Evolutionary conservation across 2,113 vertebrate species (phyloP).

Genomic region (Trochalopteron elliotii): DNA sequence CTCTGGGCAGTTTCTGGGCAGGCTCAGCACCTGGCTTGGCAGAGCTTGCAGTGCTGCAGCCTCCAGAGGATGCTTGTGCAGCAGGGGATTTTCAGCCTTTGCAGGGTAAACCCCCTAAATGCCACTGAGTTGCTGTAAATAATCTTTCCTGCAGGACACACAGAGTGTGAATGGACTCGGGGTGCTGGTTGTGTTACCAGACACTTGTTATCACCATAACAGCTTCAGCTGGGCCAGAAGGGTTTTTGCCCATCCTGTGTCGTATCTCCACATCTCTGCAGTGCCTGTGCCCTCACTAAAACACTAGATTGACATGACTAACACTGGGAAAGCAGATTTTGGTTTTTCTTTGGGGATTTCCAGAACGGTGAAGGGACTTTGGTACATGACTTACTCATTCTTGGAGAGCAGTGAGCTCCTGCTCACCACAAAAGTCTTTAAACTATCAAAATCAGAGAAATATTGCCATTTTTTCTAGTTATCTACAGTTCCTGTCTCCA

Average conservation of each 20-base stretch:
- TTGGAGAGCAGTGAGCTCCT: not conserved
- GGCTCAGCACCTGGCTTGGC: not conserved
- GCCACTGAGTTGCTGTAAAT: not conserved
- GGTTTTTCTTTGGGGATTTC: slow-evolving; percentile 43
- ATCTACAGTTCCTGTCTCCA: not conserved
- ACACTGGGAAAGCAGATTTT: not conserved
- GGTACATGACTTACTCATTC: not conserved
- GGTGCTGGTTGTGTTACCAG: not conserved
- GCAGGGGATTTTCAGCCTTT: not conserved
- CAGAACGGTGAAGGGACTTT: not conserved
- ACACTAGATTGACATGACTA: not conserved
- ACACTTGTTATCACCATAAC: accelerated
- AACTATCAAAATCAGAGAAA: not conserved
- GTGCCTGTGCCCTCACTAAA: not conserved
- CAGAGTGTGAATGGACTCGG: accelerated
- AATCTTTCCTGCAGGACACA: not conserved
- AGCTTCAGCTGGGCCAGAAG: not conserved
- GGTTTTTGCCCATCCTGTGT: not conserved
- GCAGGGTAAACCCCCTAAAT: not conserved
- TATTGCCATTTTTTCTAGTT: not conserved
- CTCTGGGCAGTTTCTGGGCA: not conserved
- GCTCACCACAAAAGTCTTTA: not conserved
- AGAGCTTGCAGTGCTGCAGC: not conserved
- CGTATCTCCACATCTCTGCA: not conserved
- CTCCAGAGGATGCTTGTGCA: not conserved